A percentile compares a stretch with the other conserved stretches of the same genome.
Evolutionary conservation across 2,888 invertebrate species (phyloP).

Genomic region (Geotrupes spiniger): DNA sequence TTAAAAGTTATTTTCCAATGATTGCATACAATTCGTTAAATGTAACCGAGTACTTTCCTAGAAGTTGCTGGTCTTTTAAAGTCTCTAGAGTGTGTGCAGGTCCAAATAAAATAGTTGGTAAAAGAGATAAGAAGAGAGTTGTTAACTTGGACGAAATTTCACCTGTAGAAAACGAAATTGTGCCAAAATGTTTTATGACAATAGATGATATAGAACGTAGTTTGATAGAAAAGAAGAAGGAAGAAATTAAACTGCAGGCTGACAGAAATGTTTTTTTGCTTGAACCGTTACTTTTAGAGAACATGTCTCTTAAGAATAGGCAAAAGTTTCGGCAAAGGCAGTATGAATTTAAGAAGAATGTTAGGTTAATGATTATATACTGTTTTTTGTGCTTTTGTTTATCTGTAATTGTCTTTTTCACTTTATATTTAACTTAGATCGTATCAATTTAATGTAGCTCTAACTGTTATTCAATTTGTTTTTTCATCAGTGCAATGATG

Average conservation of each 20-base stretch:
- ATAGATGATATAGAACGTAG: constrained; percentile 13
- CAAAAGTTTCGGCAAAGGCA: constrained; percentile 38
- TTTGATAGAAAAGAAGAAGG: constrained; percentile 16
- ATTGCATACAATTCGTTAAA: constrained; percentile 22
- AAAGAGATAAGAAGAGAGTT: constrained; percentile 24
- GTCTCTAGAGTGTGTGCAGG: constrained; percentile 24
- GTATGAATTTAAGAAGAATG: constrained; percentile 52
- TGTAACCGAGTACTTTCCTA: constrained; percentile 23
- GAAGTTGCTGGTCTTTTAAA: constrained; percentile 20
- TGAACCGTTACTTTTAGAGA: constrained; percentile 54
- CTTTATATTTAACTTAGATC: constrained; percentile 53
- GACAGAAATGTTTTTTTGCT: constrained; percentile 48
- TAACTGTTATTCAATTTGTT: constrained; percentile 1
- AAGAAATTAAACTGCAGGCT: constrained; percentile 12
- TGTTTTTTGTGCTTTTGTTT: constrained; percentile 55
- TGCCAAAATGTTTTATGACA: constrained; percentile 12
- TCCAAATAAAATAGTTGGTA: constrained; percentile 21
- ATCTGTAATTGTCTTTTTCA: constrained; percentile 55
- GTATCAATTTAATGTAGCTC: too few species aligned
- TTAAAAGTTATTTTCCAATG: constrained; percentile 25
- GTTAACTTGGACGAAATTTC: constrained; percentile 44
- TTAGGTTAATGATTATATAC: constrained; percentile 57
- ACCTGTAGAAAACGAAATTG: constrained; percentile 37
- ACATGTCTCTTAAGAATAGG: constrained; percentile 45
- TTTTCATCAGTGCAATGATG: too few species aligned